phyloP scores from a whole-genome alignment of 2,888 invertebrate species.

The Rhamnusium bicolor region DNA sequence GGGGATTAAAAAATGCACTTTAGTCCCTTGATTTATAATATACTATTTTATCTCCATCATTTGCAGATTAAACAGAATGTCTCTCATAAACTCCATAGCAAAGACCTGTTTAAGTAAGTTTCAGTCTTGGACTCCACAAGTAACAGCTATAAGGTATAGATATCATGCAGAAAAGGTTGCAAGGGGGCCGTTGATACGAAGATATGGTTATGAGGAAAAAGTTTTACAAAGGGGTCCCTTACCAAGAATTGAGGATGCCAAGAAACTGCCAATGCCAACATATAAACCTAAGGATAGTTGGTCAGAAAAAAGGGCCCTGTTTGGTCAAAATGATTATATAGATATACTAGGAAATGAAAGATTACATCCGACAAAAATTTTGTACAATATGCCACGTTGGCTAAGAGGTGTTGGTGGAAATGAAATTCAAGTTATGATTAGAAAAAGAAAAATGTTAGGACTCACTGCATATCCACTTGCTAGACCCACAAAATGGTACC shows the following conservation, averaged over 20 bases:
- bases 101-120: conserved; percentile 31
- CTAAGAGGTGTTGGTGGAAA: conserved; percentile 90
- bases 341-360: conserved; percentile 92
- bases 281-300: conserved; percentile 85
- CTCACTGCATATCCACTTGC: conserved; percentile 75
- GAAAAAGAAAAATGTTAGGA: conserved; percentile 80
- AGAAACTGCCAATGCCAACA: conserved; percentile 77
- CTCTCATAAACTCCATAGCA: neutral
- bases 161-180: conserved; percentile 78
- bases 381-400: conserved; percentile 92
- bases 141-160: conserved; percentile 72
- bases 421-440: conserved; percentile 84
- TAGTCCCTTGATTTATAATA: too few relatives aligned
- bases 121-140: conserved; percentile 65
- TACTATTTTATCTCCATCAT: neutral
- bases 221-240: conserved; percentile 80
- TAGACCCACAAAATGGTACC: conserved; percentile 85
- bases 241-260: conserved; percentile 76
- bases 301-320: conserved; percentile 84
- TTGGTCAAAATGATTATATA: conserved; percentile 98
- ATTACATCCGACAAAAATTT: conserved; percentile 85
- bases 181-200: conserved; percentile 76
- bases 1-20: too few relatives aligned
- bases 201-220: conserved; percentile 82
- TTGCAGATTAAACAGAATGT: conserved; percentile 1